Percentiles rank a stretch among this genome's conserved stretches.
phyloP scores from a whole-genome alignment of 1,140 invertebrate species.

The Psilanteris sp. region DNA sequence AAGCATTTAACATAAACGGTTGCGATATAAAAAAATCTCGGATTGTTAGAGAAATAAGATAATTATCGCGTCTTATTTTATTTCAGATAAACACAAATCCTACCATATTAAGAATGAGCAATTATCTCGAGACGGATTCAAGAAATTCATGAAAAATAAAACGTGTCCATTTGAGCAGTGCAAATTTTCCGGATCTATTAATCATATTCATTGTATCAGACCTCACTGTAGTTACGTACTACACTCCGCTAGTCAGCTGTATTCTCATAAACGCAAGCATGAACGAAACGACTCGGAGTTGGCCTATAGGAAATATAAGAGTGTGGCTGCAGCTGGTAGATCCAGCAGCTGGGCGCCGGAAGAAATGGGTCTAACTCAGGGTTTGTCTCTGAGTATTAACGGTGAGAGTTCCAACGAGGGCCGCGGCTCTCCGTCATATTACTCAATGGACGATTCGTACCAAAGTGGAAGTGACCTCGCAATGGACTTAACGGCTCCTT shows the following conservation, averaged over 20 bases:
- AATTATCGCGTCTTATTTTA: conserved; percentile 1
- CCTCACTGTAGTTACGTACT: conserved; percentile 97
- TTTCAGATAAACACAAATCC: conserved; percentile 98
- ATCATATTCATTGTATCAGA: conserved; percentile 98
- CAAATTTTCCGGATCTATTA: conserved; percentile 95
- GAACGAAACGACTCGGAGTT: conserved; percentile 94
- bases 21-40: neutral
- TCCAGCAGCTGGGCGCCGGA: conserved; percentile 63
- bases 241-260: conserved; percentile 97
- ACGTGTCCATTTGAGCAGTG: conserved; percentile 94
- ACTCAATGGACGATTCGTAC: conserved; percentile 77
- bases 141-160: conserved; percentile 99
- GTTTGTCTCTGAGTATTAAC: conserved; percentile 75
- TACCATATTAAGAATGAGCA: conserved; percentile 99
- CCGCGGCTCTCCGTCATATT: conserved; percentile 77
- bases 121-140: conserved; percentile 96
- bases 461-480: conserved; percentile 77
- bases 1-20: conserved; percentile 72
- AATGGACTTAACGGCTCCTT: conserved; percentile 76
- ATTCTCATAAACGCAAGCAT: conserved; percentile 98
- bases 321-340: conserved; percentile 77
- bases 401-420: conserved; percentile 80
- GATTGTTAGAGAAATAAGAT: conserved; percentile 1
- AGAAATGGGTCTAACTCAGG: conserved; percentile 64
- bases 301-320: conserved; percentile 89